Percentiles rank a stretch among this genome's conserved stretches.
These are phyloP conservation scores for Phyto melanocephala DNA, from an alignment of 2,888 invertebrate genomes.

Conservation along the genomic window DNA sequence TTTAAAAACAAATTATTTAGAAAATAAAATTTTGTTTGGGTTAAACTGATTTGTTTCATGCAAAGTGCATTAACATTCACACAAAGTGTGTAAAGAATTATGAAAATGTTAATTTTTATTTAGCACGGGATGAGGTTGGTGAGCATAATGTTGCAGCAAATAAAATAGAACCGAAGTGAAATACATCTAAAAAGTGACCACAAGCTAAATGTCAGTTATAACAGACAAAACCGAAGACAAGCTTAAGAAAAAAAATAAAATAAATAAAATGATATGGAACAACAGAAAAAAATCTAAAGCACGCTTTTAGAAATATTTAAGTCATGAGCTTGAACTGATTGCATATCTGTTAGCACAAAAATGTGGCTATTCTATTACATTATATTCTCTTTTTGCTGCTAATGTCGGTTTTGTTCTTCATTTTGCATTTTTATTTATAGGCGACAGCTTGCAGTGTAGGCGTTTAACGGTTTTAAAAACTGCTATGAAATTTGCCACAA, in stretches of 20 bases:
- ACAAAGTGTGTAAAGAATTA: constrained; percentile 50
- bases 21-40: no score
- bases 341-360: constrained; percentile 64
- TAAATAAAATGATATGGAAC: constrained; percentile 25
- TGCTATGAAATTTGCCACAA: constrained; percentile 34
- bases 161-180: constrained; percentile 8
- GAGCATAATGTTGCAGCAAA: constrained; percentile 18
- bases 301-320: constrained; percentile 64
- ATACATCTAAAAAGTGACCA: constrained; percentile 59
- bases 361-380: constrained; percentile 22
- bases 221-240: constrained; percentile 52
- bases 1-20: no score
- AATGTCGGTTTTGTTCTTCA: constrained; percentile 26
- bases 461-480: constrained; percentile 61
- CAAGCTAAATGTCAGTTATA: constrained; percentile 64
- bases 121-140: constrained; percentile 57
- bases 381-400: neutral
- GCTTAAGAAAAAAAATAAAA: neutral
- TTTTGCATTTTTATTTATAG: constrained; percentile 58
- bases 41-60: no score
- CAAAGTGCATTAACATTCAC: neutral
- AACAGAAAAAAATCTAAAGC: constrained; percentile 40
- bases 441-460: constrained; percentile 63
- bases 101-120: constrained; percentile 65
- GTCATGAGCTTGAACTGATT: constrained; percentile 67